Base-by-base conservation (phyloP, 2,113 vertebrate species). In the Uropsilus gracilis region DNA sequence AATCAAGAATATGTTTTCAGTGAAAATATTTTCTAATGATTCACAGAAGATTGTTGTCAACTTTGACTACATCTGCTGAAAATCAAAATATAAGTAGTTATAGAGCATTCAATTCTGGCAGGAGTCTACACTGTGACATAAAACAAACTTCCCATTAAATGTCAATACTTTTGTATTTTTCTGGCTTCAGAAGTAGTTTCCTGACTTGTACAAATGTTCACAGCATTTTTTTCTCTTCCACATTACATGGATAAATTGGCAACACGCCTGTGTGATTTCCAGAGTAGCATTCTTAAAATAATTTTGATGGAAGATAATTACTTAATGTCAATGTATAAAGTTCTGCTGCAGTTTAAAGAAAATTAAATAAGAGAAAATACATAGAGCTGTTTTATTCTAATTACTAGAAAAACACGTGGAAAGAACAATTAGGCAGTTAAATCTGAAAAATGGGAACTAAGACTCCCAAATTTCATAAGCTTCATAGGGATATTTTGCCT, bases 11-110 rank as follows among this genome's bases (percentile, higher is more conserved):
- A 69, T 94, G 80, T 97, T 97, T 96, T 91, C 94, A 94, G 86
- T 96, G 89, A 97, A 97, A 96, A 91, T 96, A 95, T 83, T 91
- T 95, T 91, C 93, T 96, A 95, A 97, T 91, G 87, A 86, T 84
- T 96, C 94, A 89, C 93, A 95, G 66, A 86, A 95, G 57, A 96
- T 81, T 83, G 71, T 92, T 95, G 89, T 96, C 93, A 87, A 84
- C 61, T 69, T 91, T 37, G 72, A 87, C 71, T 73, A 68, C 95
- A 90, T 95, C 93, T 96, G 87, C 76, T 90, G 89, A 93, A 97
- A 96, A 96, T 94, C 81, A 96, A 86, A 90, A 69, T 93, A 55
- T 77, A 92, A 77, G 90, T 92, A 71, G 69, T 92, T 73, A 44
- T 22, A 20, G 57, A 73, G 66, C 48, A n/a, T 30, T 76, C 71